A percentile compares a stretch with the other conserved stretches of the same genome.
Conservation (phyloP, 1,140 invertebrate genomes). For the Heliothis virescens region DNA sequence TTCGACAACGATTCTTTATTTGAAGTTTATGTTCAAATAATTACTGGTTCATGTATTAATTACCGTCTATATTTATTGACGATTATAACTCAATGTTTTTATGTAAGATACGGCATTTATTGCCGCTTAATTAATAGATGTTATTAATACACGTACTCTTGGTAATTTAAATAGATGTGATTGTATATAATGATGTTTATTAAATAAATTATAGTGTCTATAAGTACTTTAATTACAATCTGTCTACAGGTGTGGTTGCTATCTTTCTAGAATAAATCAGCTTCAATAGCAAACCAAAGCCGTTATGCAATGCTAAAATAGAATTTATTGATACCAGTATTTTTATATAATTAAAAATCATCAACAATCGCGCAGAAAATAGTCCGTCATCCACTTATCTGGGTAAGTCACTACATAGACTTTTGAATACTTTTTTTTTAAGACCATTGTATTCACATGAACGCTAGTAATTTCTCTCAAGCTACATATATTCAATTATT, state of each 20-base stretch:
- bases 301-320: not conserved
- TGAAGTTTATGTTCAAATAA: constrained; percentile 27
- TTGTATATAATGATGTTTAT: constrained; percentile 34
- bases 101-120: constrained; percentile 14
- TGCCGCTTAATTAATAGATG: constrained; percentile 39
- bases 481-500: not conserved
- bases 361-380: too few species aligned
- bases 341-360: not conserved
- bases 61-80: constrained; percentile 36
- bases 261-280: too few species aligned
- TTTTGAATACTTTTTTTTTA: too few species aligned
- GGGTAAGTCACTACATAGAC: too few species aligned
- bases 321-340: too few species aligned
- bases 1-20: not conserved
- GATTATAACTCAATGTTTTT: constrained; percentile 28
- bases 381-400: too few species aligned
- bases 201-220: constrained; percentile 20
- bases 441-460: not conserved
- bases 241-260: too few species aligned
- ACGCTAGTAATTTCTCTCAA: not conserved
- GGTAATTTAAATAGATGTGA: constrained; percentile 36
- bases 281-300: not conserved
- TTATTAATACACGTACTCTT: constrained; percentile 31
- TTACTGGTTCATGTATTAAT: constrained; percentile 42
- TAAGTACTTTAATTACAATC: not conserved